Base-by-base conservation (phyloP, 2,888 invertebrate genomes). In the Apamea crenata region DNA sequence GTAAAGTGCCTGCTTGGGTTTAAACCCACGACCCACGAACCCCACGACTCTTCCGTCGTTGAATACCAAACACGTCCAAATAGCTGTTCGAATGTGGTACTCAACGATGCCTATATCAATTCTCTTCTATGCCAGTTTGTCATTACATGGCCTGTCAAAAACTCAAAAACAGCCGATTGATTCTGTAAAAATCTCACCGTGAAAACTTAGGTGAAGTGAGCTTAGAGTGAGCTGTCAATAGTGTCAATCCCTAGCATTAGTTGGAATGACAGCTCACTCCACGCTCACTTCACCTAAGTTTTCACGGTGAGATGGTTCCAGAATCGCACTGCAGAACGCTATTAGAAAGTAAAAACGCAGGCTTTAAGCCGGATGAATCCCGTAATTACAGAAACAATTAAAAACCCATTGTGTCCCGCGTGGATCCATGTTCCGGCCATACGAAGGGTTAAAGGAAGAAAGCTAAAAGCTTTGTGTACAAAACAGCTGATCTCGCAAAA, bases 401-500 rank as follows among this genome's bases (percentile, higher is more conserved):
- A 25, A 56, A 56, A 10, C 4, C 25, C 10, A 25, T 56, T 56
- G 25, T 56, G 25, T 56, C 56, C 25, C n/a, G n/a, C 25, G 56
- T 56, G 25, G 56, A 56, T 25, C 10, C 1, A 12, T 47, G 47
- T 47, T 47, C 16, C 47, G 47, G 47, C 16, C 4, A 10, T 21
- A 25, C 10, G 21, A 25, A 25, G 8, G 25, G 53, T 56, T 56
- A 56, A 25, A 25, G 56, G 10, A 12, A 50, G 8, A 14, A 29
- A 74, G n/a, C 47, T 32, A 6, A 73, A 56, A 72, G 25, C 68
- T 21, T 50, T 14, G 32, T 61, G 68, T 16, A 29, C 2, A 50
- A 81, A 63, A 63, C 56, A n/a, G n/a, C 50, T 59, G 82, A 69
- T 65, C n/a, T 29, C n/a, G n/a, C 76, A 77, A 53, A 70, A 82